Evolutionary conservation across 2,888 invertebrate genomes (phyloP), one percentile per base, ranked within the genome.

Genomic region (Nysson spinosus): DNA sequence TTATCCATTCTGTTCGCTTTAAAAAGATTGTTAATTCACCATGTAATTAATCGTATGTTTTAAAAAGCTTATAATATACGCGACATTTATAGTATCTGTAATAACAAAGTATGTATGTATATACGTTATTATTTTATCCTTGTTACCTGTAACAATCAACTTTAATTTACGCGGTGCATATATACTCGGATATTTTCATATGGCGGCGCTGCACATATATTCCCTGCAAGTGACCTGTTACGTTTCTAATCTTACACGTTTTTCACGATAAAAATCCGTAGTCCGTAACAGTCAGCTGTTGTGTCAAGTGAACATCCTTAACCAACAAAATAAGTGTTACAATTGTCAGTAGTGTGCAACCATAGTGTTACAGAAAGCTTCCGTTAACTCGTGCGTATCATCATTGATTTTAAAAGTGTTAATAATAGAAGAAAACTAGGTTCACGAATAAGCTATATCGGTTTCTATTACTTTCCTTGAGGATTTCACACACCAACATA

Each of bases 251-350:
- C 51, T 50, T 42, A 35, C 37, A 20, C 12, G 42, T 42, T 17
- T n/a, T 60, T 20, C 22, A 34, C 26, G 56, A 34, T 47, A 51
- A 60, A 37, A 14, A n/a, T n/a, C 44, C 35, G 28, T 57, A 58
- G 69, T 69, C 42, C 46, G 44, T 55, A 63, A 50, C 70, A 66
- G 66, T 77, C 72, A 76, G 75, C 72, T 75, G 78, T 78, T 71
- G 60, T 81, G 79, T 79, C 80, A 76, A 78, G 72, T 67, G 67
- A 73, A 69, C 55, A 34, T 66, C 43, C 69, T 78, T 81, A 76
- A 79, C 77, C 76, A 82, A 82, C 62, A 68, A 76, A 74, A 57
- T 63, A 65, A 54, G 57, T 46, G 43, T 55, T 60, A 64, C 69
- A 44, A 43, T 14, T 66, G 43, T 57, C 57, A 68, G 57, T 32